Conservation (phyloP, 1,140 invertebrate species). For the Notospermus geniculatus region DNA sequence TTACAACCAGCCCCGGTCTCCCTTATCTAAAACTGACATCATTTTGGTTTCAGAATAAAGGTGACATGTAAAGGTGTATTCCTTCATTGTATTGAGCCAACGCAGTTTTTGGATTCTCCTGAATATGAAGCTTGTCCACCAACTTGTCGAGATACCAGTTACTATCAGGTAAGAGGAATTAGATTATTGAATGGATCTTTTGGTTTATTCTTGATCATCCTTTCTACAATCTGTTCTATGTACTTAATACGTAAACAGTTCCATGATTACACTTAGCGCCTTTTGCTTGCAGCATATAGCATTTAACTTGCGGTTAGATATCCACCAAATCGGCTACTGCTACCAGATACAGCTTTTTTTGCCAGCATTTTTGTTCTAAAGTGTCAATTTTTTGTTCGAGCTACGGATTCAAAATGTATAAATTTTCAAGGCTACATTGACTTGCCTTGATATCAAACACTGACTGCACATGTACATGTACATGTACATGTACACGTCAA, state of each 20-base stretch:
- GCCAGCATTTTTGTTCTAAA: no score
- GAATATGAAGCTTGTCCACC: constrained; percentile 80
- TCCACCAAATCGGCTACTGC: no score
- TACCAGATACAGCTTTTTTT: no score
- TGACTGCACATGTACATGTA: background rate
- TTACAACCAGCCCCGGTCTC: no score
- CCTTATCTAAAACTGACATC: no score
- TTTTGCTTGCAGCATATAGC: background rate
- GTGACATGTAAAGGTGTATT: constrained; percentile 78
- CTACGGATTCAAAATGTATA: no score
- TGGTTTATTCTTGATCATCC: no score
- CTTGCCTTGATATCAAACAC: no score
- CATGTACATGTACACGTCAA: background rate
- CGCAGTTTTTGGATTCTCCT: constrained; percentile 83
- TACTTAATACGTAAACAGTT: no score
- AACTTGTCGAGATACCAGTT: constrained; percentile 67
- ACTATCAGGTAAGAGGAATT: constrained; percentile 68
- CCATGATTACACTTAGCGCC: background rate
- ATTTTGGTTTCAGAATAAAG: constrained; percentile 72
- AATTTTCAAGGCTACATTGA: no score
- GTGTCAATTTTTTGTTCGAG: no score
- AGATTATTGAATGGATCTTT: background rate
- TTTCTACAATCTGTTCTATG: no score
- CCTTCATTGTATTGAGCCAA: constrained; percentile 75
- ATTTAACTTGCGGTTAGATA: background rate